A percentile compares a stretch with the other conserved stretches of the same genome.
Evolutionary conservation across 2,797 vertebrate species (phyloP).

Genomic region (Distichodus sexfasciatus): DNA sequence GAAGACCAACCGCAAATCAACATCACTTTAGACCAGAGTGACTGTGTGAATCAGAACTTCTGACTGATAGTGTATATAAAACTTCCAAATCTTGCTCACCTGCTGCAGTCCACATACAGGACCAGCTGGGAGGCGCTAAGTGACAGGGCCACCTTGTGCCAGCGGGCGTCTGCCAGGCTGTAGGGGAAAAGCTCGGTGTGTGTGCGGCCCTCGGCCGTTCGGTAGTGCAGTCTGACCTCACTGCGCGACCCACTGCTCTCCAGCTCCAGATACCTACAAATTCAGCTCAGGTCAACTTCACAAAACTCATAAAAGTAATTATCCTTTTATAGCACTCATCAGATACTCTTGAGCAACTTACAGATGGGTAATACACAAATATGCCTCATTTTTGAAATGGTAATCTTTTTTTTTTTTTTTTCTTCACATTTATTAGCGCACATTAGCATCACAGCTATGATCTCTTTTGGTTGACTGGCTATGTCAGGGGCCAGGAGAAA

Average conservation of each 20-base stretch:
- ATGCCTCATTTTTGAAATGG: no score
- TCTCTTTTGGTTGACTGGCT: no score
- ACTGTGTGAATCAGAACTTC: no score
- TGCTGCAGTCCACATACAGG: conserved; percentile 84
- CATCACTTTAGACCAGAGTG: no score
- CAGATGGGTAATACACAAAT: no score
- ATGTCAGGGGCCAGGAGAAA: no score
- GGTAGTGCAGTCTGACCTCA: conserved; percentile 83
- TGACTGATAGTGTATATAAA: no score
- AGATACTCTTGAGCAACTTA: no score
- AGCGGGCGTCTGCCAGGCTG: conserved; percentile 82
- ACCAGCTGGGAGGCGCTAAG: conserved; percentile 82
- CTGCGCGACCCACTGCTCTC: conserved; percentile 84
- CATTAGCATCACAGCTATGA: no score
- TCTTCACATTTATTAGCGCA: no score
- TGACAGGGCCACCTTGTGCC: conserved; percentile 82
- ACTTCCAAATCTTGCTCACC: conserved; percentile 71
- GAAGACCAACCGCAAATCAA: no score
- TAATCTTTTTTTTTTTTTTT: no score
- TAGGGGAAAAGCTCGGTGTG: conserved; percentile 85
- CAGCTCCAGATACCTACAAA: conserved; percentile 76
- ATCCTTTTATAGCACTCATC: background rate
- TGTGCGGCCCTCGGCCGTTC: conserved; percentile 70
- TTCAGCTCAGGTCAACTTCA: background rate
- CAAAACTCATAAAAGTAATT: background rate